phyloP scores from a whole-genome alignment of 1,140 invertebrate species.

The Zaprionus kolodkinae region DNA sequence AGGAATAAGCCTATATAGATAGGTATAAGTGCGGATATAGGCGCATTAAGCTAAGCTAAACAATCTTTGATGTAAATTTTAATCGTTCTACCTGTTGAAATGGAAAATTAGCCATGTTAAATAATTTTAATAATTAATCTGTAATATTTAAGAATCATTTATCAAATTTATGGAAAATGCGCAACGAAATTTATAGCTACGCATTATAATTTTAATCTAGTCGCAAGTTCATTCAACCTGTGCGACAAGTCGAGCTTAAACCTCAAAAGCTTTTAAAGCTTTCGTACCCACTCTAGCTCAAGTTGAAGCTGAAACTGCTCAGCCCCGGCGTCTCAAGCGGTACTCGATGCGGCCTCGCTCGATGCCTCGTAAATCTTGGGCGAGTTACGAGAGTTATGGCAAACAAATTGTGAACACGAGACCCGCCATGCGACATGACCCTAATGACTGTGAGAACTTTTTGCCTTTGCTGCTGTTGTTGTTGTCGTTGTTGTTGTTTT shows the following conservation, averaged over 20 bases:
- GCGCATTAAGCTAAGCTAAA: background rate
- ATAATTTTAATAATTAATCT: background rate
- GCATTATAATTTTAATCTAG: background rate
- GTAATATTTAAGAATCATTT: constrained; percentile 1
- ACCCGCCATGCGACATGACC: constrained; percentile 57
- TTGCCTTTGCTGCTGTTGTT: constrained; percentile 38
- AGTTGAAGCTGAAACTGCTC: constrained; percentile 37
- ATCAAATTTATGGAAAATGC: background rate
- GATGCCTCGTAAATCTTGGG: constrained; percentile 32
- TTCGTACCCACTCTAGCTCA: constrained; percentile 45
- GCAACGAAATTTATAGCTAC: constrained; percentile 12
- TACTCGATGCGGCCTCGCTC: constrained; percentile 39
- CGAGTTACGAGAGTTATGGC: constrained; percentile 31
- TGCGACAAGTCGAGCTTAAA: constrained; percentile 43
- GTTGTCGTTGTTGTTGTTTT: constrained; percentile 28
- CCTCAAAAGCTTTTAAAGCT: constrained; percentile 46
- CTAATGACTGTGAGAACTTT: constrained; percentile 77
- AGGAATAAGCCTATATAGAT: background rate
- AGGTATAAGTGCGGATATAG: background rate
- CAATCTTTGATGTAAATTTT: no score
- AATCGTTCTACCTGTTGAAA: background rate
- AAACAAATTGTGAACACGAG: constrained; percentile 76
- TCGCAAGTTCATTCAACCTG: constrained; percentile 61
- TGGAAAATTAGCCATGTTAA: background rate
- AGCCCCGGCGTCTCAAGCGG: constrained; percentile 63